These are phyloP conservation scores for Heliconius ethilla DNA, from an alignment of 2,888 invertebrate genomes.

Conservation along the genomic window DNA sequence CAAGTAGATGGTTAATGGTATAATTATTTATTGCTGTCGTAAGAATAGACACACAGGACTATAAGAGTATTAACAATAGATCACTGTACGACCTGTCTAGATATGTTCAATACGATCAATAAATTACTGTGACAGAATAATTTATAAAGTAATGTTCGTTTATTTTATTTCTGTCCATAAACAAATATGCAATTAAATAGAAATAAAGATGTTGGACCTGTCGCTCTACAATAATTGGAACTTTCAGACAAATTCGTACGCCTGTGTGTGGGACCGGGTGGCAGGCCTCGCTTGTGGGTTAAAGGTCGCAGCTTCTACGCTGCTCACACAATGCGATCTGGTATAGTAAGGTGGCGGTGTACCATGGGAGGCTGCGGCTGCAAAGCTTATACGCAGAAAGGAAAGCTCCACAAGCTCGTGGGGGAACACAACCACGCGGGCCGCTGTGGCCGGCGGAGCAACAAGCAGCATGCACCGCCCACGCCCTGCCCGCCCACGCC, in stretches of 20 bases:
- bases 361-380: conserved; percentile 79
- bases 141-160: conserved; percentile 4
- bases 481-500: conserved; percentile 61
- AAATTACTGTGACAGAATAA: conserved; percentile 38
- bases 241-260: conserved; percentile 68
- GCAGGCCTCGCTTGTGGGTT: conserved; percentile 76
- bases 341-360: conserved; percentile 77
- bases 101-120: conserved; percentile 35
- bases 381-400: conserved; percentile 77
- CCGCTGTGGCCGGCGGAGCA: conserved; percentile 64
- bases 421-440: conserved; percentile 77
- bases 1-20: conserved; percentile 24
- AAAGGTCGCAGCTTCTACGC: conserved; percentile 78
- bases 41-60: conserved; percentile 28
- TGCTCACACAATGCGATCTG: conserved; percentile 78
- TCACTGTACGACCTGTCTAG: conserved; percentile 34
- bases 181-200: neutral
- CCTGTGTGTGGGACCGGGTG: conserved; percentile 75
- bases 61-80: conserved; percentile 20
- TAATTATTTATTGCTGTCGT: conserved; percentile 29
- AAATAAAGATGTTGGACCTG: neutral
- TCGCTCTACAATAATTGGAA: conserved; percentile 49
- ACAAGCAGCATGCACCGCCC: conserved; percentile 48
- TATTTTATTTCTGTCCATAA: conserved; percentile 24
- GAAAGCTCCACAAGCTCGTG: conserved; percentile 73